Conservation (phyloP, 2,113 vertebrate genomes). For the Urocolius indicus region DNA sequence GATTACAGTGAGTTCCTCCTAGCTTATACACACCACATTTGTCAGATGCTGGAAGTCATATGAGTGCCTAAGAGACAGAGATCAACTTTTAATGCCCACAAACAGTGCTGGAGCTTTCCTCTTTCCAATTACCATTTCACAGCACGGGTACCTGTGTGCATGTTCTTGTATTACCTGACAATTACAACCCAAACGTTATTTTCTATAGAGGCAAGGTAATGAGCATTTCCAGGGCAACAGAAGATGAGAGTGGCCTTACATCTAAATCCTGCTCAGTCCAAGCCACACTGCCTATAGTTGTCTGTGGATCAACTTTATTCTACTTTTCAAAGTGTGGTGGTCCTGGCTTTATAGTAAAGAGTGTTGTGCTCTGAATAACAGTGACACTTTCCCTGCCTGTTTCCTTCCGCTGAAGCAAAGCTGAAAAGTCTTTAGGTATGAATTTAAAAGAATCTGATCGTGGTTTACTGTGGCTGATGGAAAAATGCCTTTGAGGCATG, state of each 20-base stretch:
- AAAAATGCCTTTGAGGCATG: background rate
- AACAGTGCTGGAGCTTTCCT: background rate
- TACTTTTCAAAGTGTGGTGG: background rate
- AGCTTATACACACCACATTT: background rate
- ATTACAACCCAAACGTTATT: background rate
- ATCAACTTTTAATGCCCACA: background rate
- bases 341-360: background rate
- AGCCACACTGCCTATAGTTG: background rate
- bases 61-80: background rate
- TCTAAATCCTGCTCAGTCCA: background rate
- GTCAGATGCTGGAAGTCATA: background rate
- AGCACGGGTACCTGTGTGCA: background rate
- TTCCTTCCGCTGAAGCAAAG: background rate
- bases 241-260: background rate
- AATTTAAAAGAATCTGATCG: background rate
- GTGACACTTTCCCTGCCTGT: background rate
- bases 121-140: background rate
- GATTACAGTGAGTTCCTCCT: background rate
- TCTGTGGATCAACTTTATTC: background rate
- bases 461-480: background rate
- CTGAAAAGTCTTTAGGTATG: background rate
- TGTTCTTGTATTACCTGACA: background rate
- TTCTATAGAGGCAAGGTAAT: background rate
- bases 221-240: background rate
- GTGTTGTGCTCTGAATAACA: background rate